Percentiles rank a stretch among this genome's conserved stretches.
phyloP scores from a whole-genome alignment of 2,888 invertebrate species.

The Clitarchus hookeri region DNA sequence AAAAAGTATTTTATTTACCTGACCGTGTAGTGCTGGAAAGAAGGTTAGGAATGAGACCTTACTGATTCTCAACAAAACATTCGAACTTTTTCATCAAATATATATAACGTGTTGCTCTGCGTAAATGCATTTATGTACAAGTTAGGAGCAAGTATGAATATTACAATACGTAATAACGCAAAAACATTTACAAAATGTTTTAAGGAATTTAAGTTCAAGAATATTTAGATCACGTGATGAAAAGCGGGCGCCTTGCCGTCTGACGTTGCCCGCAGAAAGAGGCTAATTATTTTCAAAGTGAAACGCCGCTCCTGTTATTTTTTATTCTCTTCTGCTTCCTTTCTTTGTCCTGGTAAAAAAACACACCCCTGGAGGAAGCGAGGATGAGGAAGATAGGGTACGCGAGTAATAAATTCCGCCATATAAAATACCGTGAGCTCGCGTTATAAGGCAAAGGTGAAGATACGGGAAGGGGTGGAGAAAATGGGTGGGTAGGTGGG shows the following conservation, averaged over 20 bases:
- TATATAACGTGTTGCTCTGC: background rate
- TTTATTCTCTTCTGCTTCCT: constrained; percentile 1
- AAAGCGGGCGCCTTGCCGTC: background rate
- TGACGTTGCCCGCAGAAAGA: constrained; percentile 16
- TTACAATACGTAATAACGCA: background rate
- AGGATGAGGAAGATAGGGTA: constrained; percentile 19
- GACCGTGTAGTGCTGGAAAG: too few species aligned
- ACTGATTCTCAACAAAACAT: too few species aligned
- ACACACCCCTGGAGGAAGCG: background rate
- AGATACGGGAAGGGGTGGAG: constrained; percentile 31
- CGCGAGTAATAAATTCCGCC: constrained; percentile 23
- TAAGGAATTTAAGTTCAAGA: background rate
- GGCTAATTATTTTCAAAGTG: constrained; percentile 24
- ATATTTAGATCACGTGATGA: background rate
- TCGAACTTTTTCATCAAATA: background rate
- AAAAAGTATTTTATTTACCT: too few species aligned
- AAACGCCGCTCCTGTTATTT: constrained; percentile 18
- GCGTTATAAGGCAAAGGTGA: background rate
- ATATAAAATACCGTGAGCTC: constrained; percentile 18
- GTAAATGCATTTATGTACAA: background rate
- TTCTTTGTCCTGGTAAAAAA: background rate
- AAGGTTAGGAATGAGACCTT: too few species aligned
- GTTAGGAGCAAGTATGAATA: background rate
- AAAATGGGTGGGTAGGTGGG: constrained; percentile 34
- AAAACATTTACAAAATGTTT: background rate